Conservation (phyloP, 2,797 vertebrate species). For the Peromyscus melanophrys region DNA sequence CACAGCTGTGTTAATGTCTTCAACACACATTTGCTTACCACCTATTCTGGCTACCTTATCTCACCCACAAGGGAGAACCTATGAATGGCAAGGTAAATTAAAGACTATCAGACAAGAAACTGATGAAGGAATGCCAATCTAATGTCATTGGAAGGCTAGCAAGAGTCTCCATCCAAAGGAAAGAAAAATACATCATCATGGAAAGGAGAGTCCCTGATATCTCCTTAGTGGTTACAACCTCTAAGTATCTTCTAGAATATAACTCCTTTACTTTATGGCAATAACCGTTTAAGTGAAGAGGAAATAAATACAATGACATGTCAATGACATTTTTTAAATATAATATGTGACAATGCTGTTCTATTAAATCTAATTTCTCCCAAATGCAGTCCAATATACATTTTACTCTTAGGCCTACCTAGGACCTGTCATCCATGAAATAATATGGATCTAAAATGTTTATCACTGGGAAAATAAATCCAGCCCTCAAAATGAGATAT, state of each 20-base stretch:
- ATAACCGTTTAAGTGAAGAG: not conserved
- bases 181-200: not conserved
- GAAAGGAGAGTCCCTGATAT: not conserved
- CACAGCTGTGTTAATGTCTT: not conserved
- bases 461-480: not conserved
- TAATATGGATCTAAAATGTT: not conserved
- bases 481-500: not conserved
- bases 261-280: not conserved
- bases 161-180: not conserved
- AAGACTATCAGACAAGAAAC: conserved; percentile 34
- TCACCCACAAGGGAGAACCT: not conserved
- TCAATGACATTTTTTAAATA: not conserved
- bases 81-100: not conserved
- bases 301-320: not conserved
- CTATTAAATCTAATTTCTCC: not conserved
- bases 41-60: not conserved
- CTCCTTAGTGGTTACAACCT: not conserved
- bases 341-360: not conserved
- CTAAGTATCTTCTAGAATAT: not conserved
- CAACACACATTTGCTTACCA: conserved; percentile 7
- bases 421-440: not conserved
- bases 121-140: not conserved
- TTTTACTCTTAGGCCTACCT: not conserved
- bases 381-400: not conserved
- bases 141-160: not conserved